Evolutionary conservation across 2,113 vertebrate genomes (phyloP), one percentile per base, ranked within the genome.

Genomic region (Lepus europaeus): DNA sequence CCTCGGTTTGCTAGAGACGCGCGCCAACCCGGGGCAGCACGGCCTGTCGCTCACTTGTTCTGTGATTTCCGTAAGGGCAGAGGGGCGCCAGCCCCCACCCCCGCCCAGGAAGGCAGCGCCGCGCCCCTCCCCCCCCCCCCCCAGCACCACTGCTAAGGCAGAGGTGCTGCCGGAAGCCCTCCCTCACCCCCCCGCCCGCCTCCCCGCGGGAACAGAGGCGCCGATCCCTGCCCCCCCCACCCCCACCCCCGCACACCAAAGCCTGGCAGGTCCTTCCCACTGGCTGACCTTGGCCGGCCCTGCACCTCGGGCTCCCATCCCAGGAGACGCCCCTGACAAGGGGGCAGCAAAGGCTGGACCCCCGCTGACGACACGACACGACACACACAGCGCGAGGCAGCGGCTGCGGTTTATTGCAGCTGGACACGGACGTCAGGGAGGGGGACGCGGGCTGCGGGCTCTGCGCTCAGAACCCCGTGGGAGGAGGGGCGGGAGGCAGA

Each of bases 391-490:
- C 56, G n/a, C 22, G n/a, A n/a, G 56, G 70, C 83, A 76, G 83
- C 45, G 70, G n/a, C 94, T 87, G 93, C 87, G 85, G 39, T 97
- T 96, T 96, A 97, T 94, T 97, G 89, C 69, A 59, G 63, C 27
- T 23, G 69, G 81, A 74, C 66, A 72, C 4, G 19, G 29, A 80
- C 63, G 36, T 66, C 66, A 13, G 53, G 27, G 31, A 87, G 16
- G 39, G 39, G 61, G 5, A 6, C 19, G 23, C 2, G 4, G 36
- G 45, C 51, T 19, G 72, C 16, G 49, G 90, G 59, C 39, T 76
- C 77, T 45, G 89, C 36, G 88, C 89, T 87, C 81, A 87, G 73
- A 59, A 88, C 36, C 70, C 92, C 72, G 49, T 0, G 5, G 69
- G 23, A 29, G 1, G 14, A 27, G 5, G 36, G 4, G 14, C 85